A percentile compares a stretch with the other conserved stretches of the same genome.
Conservation (phyloP, 92 coral and sea anemone species). For the Nematostella vectensis region DNA sequence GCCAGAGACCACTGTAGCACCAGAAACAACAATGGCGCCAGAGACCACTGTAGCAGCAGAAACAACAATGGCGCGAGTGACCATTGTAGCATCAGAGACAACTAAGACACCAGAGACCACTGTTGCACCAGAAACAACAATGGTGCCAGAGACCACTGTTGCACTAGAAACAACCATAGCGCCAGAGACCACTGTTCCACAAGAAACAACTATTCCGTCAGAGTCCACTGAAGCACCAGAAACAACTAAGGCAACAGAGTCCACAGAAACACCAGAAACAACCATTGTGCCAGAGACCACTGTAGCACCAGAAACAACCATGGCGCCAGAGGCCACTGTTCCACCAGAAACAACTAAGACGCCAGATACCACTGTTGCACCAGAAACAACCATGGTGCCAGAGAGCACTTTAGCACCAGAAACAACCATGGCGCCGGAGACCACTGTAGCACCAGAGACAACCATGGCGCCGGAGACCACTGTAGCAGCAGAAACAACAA, state of each 20-base stretch:
- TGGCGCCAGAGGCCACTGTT: neutral
- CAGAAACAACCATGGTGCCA: no score
- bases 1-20: constrained; percentile 7
- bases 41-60: neutral
- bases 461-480: neutral
- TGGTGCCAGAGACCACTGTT: no score
- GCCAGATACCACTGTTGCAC: constrained; percentile 1
- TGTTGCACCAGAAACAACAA: neutral
- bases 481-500: neutral
- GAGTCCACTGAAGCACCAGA: neutral
- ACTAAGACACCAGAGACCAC: neutral
- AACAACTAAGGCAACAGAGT: neutral
- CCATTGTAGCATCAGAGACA: neutral
- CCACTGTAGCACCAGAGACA: neutral
- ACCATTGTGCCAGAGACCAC: neutral
- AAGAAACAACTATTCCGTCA: neutral
- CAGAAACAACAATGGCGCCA: neutral
- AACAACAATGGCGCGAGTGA: neutral
- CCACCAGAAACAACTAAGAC: neutral
- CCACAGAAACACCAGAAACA: neutral
- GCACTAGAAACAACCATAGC: neutral
- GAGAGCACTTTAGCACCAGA: no score
- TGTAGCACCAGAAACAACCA: neutral
- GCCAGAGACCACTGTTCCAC: neutral
- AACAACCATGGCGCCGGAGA: neutral